Conservation (phyloP, 2,113 vertebrate species). For the Barbus barbus region DNA sequence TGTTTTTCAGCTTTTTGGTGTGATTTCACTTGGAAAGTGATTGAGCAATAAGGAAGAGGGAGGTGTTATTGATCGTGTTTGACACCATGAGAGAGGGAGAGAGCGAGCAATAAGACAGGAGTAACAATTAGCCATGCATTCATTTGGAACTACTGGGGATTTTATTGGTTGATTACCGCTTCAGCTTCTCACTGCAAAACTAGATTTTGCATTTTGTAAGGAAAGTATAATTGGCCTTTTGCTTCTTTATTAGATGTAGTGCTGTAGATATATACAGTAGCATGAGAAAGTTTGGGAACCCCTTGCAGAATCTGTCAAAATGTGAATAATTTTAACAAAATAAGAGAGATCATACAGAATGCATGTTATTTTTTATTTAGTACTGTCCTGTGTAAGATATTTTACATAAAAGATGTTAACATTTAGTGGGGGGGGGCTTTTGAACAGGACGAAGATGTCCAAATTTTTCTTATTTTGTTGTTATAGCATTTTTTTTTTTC, state of each 20-base stretch:
- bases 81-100: background rate
- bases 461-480: too few relatives aligned
- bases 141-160: background rate
- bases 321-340: too few relatives aligned
- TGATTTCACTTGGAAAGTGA: background rate
- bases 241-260: background rate
- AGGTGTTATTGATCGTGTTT: slow-evolving; percentile 12
- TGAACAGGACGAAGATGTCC: too few relatives aligned
- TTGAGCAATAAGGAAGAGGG: background rate
- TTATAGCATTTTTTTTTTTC: too few relatives aligned
- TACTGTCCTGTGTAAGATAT: too few relatives aligned
- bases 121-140: slow-evolving; percentile 16
- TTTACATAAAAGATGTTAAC: too few relatives aligned
- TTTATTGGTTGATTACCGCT: slow-evolving; percentile 29
- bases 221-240: background rate
- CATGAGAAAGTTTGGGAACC: too few relatives aligned
- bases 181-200: background rate
- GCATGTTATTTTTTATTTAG: too few relatives aligned
- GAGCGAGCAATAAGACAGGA: slow-evolving; percentile 4
- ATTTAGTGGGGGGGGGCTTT: too few relatives aligned
- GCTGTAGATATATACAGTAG: too few relatives aligned
- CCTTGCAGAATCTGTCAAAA: too few relatives aligned
- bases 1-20: background rate
- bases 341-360: too few relatives aligned
- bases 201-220: background rate